These are phyloP conservation scores for Xyrichtys novacula DNA, from an alignment of 2,797 vertebrate species.

Conservation along the genomic window DNA sequence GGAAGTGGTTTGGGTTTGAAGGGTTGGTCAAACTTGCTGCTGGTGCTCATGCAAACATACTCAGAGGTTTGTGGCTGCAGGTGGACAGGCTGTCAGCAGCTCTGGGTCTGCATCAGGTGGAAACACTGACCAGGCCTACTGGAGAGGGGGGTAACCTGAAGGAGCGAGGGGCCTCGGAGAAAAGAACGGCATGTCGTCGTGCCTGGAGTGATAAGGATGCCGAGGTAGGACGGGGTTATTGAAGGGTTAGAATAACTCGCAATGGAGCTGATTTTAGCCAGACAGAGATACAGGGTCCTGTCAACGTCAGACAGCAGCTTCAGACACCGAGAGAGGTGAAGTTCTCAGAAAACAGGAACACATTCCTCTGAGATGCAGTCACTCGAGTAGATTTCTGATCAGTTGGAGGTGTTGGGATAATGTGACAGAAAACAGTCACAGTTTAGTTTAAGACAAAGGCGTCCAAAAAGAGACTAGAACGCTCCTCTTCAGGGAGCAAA, in stretches of 20 bases:
- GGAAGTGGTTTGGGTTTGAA: too few species aligned
- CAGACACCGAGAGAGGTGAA: constrained; percentile 50
- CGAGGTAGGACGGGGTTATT: constrained; percentile 4
- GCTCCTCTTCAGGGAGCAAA: too few species aligned
- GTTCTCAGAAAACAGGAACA: constrained; percentile 46
- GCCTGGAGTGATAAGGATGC: constrained; percentile 34
- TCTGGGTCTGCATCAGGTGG: constrained; percentile 50
- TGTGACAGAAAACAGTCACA: constrained; percentile 19
- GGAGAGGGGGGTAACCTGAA: constrained; percentile 9
- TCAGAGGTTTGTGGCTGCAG: constrained; percentile 58
- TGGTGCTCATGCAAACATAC: constrained; percentile 14
- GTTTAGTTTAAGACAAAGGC: too few species aligned
- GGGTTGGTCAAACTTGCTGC: constrained; percentile 1
- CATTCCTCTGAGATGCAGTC: constrained; percentile 61
- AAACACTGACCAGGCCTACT: constrained; percentile 64
- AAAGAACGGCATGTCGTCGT: constrained; percentile 24
- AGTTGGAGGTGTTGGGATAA: background rate
- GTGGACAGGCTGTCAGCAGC: constrained; percentile 69
- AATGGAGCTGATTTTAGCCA: constrained; percentile 58
- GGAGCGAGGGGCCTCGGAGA: constrained; percentile 31
- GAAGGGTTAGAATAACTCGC: constrained; percentile 53
- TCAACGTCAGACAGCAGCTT: constrained; percentile 58
- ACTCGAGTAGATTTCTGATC: constrained; percentile 21
- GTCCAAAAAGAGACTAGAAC: too few species aligned
- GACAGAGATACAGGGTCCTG: constrained; percentile 60